These are phyloP conservation scores for Aplodontia rufa DNA, from an alignment of 2,113 vertebrate genomes.

Conservation along the genomic window DNA sequence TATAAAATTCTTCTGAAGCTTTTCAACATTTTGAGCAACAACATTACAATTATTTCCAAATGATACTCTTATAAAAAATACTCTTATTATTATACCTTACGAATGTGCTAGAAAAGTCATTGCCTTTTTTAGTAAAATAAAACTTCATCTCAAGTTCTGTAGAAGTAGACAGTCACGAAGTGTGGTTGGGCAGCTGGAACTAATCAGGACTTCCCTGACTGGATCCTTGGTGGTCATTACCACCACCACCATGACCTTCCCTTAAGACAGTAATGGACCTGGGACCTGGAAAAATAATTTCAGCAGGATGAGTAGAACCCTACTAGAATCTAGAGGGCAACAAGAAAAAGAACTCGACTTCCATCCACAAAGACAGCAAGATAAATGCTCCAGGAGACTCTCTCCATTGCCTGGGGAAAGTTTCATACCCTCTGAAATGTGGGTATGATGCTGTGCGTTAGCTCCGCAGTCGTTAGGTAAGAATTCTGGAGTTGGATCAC, in stretches of 20 bases:
- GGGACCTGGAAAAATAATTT: background rate
- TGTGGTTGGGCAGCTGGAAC: background rate
- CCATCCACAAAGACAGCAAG: background rate
- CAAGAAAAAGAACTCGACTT: background rate
- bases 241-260: background rate
- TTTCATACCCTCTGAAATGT: background rate
- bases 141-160: background rate
- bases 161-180: background rate
- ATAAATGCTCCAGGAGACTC: background rate
- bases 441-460: fast-evolving
- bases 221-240: background rate
- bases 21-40: background rate
- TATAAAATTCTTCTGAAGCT: background rate
- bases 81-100: background rate
- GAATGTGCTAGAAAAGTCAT: background rate
- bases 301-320: background rate
- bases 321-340: background rate
- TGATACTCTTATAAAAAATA: too few relatives aligned
- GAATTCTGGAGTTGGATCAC: background rate
- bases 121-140: background rate
- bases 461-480: too few relatives aligned
- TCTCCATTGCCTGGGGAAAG: background rate
- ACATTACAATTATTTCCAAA: background rate
- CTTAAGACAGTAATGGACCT: background rate
- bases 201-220: background rate